Percentiles rank a stretch among this genome's conserved stretches.
Evolutionary conservation across 2,113 vertebrate species (phyloP).

Genomic region (Gallinago paraguaiae): DNA sequence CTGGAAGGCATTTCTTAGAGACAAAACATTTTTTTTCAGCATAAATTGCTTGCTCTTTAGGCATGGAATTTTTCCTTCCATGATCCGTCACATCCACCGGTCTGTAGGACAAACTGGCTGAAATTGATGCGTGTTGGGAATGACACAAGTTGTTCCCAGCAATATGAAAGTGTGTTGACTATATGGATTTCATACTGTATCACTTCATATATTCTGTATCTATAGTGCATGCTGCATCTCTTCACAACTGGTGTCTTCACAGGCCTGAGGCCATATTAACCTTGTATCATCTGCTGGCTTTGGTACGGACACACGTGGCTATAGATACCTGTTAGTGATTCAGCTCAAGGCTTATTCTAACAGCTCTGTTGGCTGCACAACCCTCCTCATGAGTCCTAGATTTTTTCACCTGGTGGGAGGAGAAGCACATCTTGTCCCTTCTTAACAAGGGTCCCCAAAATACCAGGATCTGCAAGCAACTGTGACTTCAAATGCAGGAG

Average conservation of each 20-base stretch:
- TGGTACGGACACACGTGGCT: neutral
- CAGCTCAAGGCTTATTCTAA: neutral
- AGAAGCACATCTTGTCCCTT: neutral
- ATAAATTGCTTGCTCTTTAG: neutral
- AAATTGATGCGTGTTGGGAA: neutral
- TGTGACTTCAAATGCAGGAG: neutral
- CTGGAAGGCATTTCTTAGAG: neutral
- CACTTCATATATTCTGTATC: neutral
- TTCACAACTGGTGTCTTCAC: neutral
- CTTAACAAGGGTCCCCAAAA: neutral
- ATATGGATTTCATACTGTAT: neutral
- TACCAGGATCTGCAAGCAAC: neutral
- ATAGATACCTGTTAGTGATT: neutral
- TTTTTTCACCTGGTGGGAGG: neutral
- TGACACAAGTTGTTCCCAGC: neutral
- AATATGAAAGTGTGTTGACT: neutral
- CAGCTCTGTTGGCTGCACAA: neutral
- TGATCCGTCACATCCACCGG: neutral
- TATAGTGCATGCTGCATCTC: neutral
- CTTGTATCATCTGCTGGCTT: neutral
- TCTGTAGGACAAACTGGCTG: neutral
- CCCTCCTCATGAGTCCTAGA: neutral
- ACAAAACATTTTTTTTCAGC: neutral
- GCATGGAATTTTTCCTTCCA: neutral
- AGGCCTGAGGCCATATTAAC: neutral